phyloP scores from a whole-genome alignment of 2,113 vertebrate species.

The Ailurus styani region DNA sequence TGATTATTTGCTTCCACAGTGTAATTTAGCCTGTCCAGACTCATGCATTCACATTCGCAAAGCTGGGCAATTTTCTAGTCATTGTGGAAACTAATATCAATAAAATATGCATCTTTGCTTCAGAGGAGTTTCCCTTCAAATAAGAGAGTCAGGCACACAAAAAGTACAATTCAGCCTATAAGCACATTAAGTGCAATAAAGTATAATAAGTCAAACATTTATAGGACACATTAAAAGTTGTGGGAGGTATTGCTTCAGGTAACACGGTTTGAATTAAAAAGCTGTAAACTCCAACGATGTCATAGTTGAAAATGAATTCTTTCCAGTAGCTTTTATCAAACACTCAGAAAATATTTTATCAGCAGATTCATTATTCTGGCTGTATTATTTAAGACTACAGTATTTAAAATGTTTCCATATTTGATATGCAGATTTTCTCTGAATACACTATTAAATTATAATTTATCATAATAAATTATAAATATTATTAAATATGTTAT shows the following conservation, averaged over 20 bases:
- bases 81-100: not conserved
- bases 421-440: not conserved
- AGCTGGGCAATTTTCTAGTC: not conserved
- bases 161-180: not conserved
- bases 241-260: not conserved
- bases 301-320: not conserved
- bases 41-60: not conserved
- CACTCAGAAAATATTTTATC: not conserved
- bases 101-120: not conserved
- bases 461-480: not conserved
- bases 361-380: not conserved
- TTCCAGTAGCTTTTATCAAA: not conserved
- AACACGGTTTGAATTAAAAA: not conserved
- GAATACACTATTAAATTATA: not conserved
- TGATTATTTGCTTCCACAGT: not conserved
- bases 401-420: not conserved
- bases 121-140: not conserved
- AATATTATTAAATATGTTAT: not conserved
- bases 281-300: not conserved
- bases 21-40: not conserved
- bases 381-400: not conserved
- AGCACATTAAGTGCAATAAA: not conserved
- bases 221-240: not conserved
- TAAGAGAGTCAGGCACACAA: not conserved
- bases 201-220: not conserved